Conservation (phyloP, 2,888 invertebrate species). For the Anoncus sp. region DNA sequence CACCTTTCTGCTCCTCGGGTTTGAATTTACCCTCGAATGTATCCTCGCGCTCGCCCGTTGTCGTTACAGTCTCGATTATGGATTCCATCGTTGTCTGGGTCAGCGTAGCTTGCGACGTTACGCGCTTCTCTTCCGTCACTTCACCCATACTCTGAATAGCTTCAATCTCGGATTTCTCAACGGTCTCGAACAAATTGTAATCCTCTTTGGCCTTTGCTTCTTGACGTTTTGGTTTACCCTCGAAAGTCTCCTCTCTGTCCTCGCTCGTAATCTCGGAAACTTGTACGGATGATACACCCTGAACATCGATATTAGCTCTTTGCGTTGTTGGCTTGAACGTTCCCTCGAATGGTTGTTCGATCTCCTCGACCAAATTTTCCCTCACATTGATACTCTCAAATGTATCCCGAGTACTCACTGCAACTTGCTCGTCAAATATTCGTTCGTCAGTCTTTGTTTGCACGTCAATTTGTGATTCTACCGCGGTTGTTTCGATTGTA, state of each 20-base stretch:
- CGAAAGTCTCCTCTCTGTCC: slow-evolving; percentile 79
- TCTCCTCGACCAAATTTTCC: slow-evolving; percentile 83
- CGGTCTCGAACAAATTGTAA: slow-evolving; percentile 72
- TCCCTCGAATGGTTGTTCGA: slow-evolving; percentile 80
- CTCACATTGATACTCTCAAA: slow-evolving; percentile 85
- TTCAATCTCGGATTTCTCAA: slow-evolving; percentile 72
- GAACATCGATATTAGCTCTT: slow-evolving; percentile 82
- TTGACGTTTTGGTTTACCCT: slow-evolving; percentile 48
- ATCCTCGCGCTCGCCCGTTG: slow-evolving; percentile 81
- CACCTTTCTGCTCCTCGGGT: slow-evolving; percentile 74
- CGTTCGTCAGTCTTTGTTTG: slow-evolving; percentile 70
- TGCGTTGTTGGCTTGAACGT: slow-evolving; percentile 80
- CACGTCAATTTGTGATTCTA: slow-evolving; percentile 79
- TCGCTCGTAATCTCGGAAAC: slow-evolving; percentile 80
- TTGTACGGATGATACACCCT: slow-evolving; percentile 80
- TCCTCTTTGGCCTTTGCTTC: slow-evolving; percentile 64
- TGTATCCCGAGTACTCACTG: slow-evolving; percentile 83
- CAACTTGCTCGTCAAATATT: slow-evolving; percentile 79
- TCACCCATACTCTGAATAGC: slow-evolving; percentile 73
- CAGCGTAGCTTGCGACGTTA: slow-evolving; percentile 72
- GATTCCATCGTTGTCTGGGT: slow-evolving; percentile 73
- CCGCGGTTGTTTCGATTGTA: slow-evolving; percentile 74
- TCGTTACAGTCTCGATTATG: slow-evolving; percentile 74
- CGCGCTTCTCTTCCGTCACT: slow-evolving; percentile 69
- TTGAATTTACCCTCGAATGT: slow-evolving; percentile 73